A percentile compares a stretch with the other conserved stretches of the same genome.
These are phyloP conservation scores for Prolemur simus DNA, from an alignment of 2,113 vertebrate species.

Conservation along the genomic window DNA sequence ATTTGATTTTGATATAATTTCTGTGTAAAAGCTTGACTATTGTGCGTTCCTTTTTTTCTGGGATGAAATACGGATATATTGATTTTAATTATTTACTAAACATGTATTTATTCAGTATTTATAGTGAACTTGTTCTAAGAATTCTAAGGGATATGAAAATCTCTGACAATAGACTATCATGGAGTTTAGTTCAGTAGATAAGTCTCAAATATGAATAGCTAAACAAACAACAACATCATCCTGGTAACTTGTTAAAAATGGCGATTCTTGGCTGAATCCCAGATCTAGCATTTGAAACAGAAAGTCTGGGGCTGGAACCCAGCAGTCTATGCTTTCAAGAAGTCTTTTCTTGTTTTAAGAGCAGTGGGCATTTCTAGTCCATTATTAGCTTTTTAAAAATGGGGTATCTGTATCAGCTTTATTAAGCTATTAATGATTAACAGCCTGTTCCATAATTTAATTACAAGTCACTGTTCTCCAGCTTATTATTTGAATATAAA, in stretches of 20 bases:
- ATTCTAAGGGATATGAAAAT: neutral
- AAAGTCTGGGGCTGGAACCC: neutral
- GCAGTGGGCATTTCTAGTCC: neutral
- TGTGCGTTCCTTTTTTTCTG: neutral
- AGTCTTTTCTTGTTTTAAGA: neutral
- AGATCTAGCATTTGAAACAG: neutral
- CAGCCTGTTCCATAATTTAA: neutral
- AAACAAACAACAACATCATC: neutral
- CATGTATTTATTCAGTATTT: neutral
- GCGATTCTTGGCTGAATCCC: neutral
- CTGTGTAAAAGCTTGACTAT: neutral
- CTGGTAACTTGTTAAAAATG: neutral
- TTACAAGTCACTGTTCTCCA: neutral
- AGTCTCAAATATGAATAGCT: neutral
- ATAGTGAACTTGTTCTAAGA: neutral
- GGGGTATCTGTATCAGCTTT: neutral
- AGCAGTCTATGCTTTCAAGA: neutral
- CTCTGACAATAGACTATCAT: neutral
- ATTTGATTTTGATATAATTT: conserved; percentile 24
- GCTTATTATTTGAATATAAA: neutral
- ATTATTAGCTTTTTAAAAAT: neutral
- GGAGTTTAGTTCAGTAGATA: neutral
- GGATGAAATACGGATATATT: neutral
- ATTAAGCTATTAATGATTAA: neutral
- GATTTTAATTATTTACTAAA: neutral